Evolutionary conservation across 2,888 invertebrate genomes (phyloP), one percentile per base, ranked within the genome.

Genomic region (Xestia rhomboidea): DNA sequence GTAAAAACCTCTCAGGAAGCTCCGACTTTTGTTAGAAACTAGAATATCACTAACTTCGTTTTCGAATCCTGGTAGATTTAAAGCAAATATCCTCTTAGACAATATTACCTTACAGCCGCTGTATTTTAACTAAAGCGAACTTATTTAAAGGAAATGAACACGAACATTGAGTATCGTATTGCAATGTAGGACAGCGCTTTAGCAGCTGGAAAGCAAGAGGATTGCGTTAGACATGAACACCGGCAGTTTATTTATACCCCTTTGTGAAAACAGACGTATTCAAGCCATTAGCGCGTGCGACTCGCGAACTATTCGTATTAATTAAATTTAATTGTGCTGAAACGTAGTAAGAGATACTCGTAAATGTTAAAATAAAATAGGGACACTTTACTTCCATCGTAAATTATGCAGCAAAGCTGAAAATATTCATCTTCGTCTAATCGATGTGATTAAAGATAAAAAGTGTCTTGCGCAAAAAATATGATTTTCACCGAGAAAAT

Each of bases 321-420:
- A 96, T 96, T 96, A 94, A 95, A 95, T 95, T 96, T 95, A 96
- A 96, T 95, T 95, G 95, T 95, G 94, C 93, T 94, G 95, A 95
- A 95, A 93, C 92, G 89, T 90, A 92, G 89, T 90, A 89, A 88
- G 88, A 92, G 91, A 91, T 92, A 81, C 79, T 66, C 91, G 91
- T 92, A 89, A 90, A 89, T 88, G 82, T 85, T 84, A 84, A 57
- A 78, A 85, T 81, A 73, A 77, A 87, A 77, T 76, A 71, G 30
- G 68, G 63, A 73, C 87, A 85, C 83, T 90, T 91, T 89, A 89
- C 85, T 84, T 83, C 79, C 76, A 85, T 84, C 86, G 88, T 86
- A 88, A 90, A 88, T 87, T 77, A 84, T 63, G 34, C 64, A 68
- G 64, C 24, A 66, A 64, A 68, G 72, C 64, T 66, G 54, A 79